Conservation (phyloP, 2,888 invertebrate species). For the Yponomeuta sedellus region DNA sequence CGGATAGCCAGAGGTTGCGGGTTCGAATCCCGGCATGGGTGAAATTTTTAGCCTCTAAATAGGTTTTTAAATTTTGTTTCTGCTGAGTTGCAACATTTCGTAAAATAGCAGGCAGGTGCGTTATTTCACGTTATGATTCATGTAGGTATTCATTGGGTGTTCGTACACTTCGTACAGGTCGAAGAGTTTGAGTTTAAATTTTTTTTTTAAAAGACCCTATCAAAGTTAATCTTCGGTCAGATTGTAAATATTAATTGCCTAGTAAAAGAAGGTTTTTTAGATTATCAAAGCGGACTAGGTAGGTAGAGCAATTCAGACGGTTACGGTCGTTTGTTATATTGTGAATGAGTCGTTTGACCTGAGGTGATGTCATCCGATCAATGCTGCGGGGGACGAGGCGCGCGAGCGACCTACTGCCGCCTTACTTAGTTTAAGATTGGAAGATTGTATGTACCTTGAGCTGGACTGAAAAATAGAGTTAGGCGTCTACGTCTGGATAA, state of each 20-base stretch:
- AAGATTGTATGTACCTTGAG: no score
- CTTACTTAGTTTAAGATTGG: neutral
- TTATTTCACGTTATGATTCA: neutral
- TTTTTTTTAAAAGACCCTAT: neutral
- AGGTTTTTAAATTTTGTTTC: no score
- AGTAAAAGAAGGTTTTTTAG: neutral
- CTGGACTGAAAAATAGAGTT: no score
- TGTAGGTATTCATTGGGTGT: neutral
- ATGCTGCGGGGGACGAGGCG: slow-evolving; percentile 17
- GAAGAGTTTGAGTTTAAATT: neutral
- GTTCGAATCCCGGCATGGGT: no score
- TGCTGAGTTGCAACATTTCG: no score
- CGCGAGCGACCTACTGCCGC: slow-evolving; percentile 8
- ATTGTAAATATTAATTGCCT: neutral
- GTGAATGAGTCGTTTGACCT: slow-evolving; percentile 25
- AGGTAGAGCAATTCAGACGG: neutral
- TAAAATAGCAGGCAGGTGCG: no score
- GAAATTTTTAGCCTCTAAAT: no score
- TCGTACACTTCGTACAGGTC: neutral
- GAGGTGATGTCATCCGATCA: slow-evolving; percentile 24
- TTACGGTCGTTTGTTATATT: slow-evolving; percentile 25
- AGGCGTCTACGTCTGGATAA: no score
- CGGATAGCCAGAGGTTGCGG: no score
- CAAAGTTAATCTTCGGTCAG: neutral
- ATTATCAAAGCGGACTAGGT: neutral